These are phyloP conservation scores for Nyctereutes procyonoides DNA, from an alignment of 2,113 vertebrate species.

Conservation along the genomic window DNA sequence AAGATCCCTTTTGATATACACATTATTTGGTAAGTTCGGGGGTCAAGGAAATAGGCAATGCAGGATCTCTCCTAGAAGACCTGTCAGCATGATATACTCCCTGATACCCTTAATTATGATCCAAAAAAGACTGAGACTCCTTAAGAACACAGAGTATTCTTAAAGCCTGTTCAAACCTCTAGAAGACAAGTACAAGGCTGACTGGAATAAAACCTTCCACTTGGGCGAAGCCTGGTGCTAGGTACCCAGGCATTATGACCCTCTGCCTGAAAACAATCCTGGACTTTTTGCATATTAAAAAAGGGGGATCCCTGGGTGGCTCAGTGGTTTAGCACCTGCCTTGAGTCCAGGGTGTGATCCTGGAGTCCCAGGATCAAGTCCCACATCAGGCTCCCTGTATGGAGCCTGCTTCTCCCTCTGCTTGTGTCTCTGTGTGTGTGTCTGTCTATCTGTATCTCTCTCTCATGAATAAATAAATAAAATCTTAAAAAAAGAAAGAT, in stretches of 20 bases:
- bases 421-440: no score
- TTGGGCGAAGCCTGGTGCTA: conserved; percentile 41
- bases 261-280: conserved; percentile 73
- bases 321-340: no score
- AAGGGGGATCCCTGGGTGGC: no score
- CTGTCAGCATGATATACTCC: conserved; percentile 28
- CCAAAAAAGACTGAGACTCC: conserved; percentile 25
- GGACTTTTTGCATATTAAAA: conserved; percentile 80
- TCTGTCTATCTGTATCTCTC: no score
- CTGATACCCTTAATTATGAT: conserved; percentile 35
- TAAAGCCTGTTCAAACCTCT: conserved; percentile 31
- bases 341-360: no score
- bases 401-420: no score
- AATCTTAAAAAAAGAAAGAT: no score
- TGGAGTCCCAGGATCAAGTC: no score
- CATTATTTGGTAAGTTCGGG: conserved; percentile 51
- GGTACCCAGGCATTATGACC: neutral
- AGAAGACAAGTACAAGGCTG: conserved; percentile 66
- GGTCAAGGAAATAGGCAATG: conserved; percentile 15
- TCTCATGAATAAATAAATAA: no score
- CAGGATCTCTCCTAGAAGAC: conserved; percentile 54
- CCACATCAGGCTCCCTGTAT: no score
- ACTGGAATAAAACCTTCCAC: conserved; percentile 66
- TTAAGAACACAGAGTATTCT: conserved; percentile 37
- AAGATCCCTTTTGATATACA: conserved; percentile 68